Evolutionary conservation across 2,797 vertebrate genomes (phyloP), one percentile per base, ranked within the genome.

Genomic region (Galago senegalensis): DNA sequence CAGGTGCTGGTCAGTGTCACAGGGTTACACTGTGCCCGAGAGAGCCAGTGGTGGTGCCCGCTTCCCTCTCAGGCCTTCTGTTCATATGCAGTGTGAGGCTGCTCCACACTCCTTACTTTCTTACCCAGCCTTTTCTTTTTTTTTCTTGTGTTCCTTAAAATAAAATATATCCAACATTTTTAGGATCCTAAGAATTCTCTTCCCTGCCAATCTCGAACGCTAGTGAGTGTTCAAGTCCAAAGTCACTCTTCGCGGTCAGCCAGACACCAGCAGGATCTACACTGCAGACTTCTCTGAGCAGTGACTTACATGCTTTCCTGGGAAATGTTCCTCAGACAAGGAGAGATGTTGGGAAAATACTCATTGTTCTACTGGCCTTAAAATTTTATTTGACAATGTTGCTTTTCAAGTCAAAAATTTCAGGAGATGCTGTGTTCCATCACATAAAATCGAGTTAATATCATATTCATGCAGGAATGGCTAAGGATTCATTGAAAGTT

Each of bases 361-460:
- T 56, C 46, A 34, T 87, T 89, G 20, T 84, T 87, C 75, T 76
- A 20, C n/a, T 40, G 12, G 63, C 29, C 88, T 7, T 79, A 37
- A 92, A 63, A 49, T 69, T 86, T 77, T 90, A 27, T 70, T 70
- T 88, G 65, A 75, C 70, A 58, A 1, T 40, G 37, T 92, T 92
- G 25, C 37, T 40, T 85, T 89, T 37, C 58, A 67, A 29, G 34
- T 67, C 25, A 73, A 91, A 91, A 94, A 58, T 75, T 43, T n/a
- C 34, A n/a, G 12, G 58, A 65, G 67, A 65, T 13, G 27, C 2
- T 43, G 21, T 65, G 46, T 75, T 17, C 31, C 31, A 37, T 27
- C 40, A 13, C 13, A 0, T 53, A 14, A 65, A 43, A 58, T 58
- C 25, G 27, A 58, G 43, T 81, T 61, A 7, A 29, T 53, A 21